A percentile compares a stretch with the other conserved stretches of the same genome.
Evolutionary conservation across 2,888 invertebrate genomes (phyloP).

Genomic region (Lepidonotus clava): DNA sequence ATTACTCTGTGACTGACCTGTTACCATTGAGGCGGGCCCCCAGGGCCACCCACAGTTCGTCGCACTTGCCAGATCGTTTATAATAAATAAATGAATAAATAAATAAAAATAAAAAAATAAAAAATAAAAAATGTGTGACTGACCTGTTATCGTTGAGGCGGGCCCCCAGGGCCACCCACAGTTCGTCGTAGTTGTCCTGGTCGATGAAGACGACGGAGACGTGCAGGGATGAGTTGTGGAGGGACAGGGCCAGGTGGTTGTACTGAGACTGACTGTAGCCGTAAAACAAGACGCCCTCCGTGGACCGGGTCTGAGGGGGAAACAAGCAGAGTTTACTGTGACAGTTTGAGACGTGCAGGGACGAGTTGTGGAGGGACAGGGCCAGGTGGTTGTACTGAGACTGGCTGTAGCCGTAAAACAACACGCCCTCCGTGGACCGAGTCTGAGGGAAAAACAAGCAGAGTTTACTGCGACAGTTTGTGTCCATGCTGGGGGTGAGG

Average conservation of each 20-base stretch:
- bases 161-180: conserved; percentile 75
- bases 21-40: conserved; percentile 77
- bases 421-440: conserved; percentile 92
- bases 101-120: too few relatives aligned
- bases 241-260: conserved; percentile 93
- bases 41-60: conserved; percentile 72
- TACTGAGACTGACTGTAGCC: conserved; percentile 94
- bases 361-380: conserved; percentile 88
- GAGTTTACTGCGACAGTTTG: too few relatives aligned
- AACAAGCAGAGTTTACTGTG: too few relatives aligned
- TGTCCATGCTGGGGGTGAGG: too few relatives aligned
- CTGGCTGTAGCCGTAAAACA: conserved; percentile 96
- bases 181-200: conserved; percentile 82
- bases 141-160: conserved; percentile 78
- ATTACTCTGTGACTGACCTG: too few relatives aligned
- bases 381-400: conserved; percentile 94
- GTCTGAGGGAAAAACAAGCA: conserved; percentile 84
- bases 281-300: conserved; percentile 94
- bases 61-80: too few relatives aligned
- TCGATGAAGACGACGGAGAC: conserved; percentile 94
- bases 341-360: conserved; percentile 90
- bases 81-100: too few relatives aligned
- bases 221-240: conserved; percentile 89
- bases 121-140: too few relatives aligned
- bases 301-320: conserved; percentile 88